These are phyloP conservation scores for Drosophila bipectinata DNA, from an alignment of 1,140 invertebrate species.

Conservation along the genomic window DNA sequence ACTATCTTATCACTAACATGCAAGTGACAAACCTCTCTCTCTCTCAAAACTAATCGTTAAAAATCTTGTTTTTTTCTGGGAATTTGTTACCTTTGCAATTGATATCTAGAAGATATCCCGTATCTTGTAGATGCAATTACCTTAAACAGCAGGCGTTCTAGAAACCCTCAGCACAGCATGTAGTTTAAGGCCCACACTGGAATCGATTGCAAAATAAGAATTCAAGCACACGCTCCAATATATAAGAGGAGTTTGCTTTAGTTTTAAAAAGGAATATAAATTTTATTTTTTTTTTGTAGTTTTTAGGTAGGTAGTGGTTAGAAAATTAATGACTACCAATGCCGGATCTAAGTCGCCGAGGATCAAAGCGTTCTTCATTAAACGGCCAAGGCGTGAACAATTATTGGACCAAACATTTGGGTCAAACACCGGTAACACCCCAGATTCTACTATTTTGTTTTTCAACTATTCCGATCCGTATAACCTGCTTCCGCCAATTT, in stretches of 20 bases:
- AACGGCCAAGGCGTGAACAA: conserved; percentile 74
- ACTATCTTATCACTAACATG: conserved; percentile 31
- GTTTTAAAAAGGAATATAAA: conserved; percentile 4
- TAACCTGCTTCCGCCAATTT: conserved; percentile 68
- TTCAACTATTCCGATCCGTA: conserved; percentile 2
- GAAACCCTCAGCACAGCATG: conserved; percentile 24
- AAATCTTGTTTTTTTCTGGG: conserved; percentile 26
- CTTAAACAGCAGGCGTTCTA: conserved; percentile 39
- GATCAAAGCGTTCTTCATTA: conserved; percentile 63
- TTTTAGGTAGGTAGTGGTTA: conserved; percentile 7
- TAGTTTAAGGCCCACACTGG: no score
- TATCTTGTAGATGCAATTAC: conserved; percentile 56
- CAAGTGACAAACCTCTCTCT: conserved; percentile 15
- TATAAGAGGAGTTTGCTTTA: conserved; percentile 65
- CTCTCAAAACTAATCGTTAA: conserved; percentile 8
- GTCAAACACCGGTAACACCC: conserved; percentile 65
- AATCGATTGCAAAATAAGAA: conserved; percentile 9
- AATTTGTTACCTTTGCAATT: conserved; percentile 34
- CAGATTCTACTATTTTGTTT: not conserved
- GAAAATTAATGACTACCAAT: conserved; percentile 30
- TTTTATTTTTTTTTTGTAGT: not conserved
- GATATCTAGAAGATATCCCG: conserved; percentile 43
- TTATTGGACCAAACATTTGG: conserved; percentile 73
- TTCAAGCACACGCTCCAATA: conserved; percentile 51
- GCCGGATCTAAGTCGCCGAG: conserved; percentile 24